Conservation (phyloP, 2,888 invertebrate genomes). For the Caenorhabditis sulstoni region DNA sequence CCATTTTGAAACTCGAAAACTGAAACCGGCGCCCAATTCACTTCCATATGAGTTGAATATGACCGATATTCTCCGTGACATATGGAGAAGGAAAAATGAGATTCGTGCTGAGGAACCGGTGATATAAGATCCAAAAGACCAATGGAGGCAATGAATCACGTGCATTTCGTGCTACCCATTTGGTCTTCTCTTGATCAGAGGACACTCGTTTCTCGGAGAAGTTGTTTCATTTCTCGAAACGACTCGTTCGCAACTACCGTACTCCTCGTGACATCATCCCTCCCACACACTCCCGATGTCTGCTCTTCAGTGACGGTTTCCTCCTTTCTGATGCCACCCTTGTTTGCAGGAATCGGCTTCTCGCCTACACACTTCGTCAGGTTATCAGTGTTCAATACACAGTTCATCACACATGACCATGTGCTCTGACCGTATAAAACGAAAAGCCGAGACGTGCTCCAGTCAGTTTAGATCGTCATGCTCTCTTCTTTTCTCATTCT, state of each 20-base stretch:
- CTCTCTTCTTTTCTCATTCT: background rate
- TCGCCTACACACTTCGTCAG: slow-evolving; percentile 38
- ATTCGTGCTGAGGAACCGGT: too few species aligned
- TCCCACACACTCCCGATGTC: slow-evolving; percentile 23
- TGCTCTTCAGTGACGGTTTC: background rate
- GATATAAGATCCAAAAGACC: too few species aligned
- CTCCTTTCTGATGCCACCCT: slow-evolving; percentile 15
- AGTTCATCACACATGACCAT: slow-evolving; percentile 42
- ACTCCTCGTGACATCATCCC: slow-evolving; percentile 19
- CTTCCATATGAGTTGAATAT: too few species aligned
- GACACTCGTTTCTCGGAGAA: too few species aligned
- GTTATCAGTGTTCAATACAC: slow-evolving; percentile 49
- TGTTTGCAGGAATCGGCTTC: slow-evolving; percentile 26
- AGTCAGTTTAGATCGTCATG: slow-evolving; percentile 14
- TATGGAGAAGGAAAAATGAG: too few species aligned
- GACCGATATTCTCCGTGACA: too few species aligned
- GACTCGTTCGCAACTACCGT: background rate
- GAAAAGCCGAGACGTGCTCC: slow-evolving; percentile 19
- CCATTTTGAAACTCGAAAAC: too few species aligned
- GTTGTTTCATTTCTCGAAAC: too few species aligned
- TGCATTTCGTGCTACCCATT: too few species aligned
- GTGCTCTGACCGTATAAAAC: slow-evolving; percentile 31
- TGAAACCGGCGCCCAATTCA: too few species aligned
- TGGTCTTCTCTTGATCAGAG: too few species aligned
- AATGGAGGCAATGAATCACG: too few species aligned